Percentiles rank a stretch among this genome's conserved stretches.
phyloP scores from a whole-genome alignment of 2,113 vertebrate genomes.

The Syrrhaptes paradoxus region DNA sequence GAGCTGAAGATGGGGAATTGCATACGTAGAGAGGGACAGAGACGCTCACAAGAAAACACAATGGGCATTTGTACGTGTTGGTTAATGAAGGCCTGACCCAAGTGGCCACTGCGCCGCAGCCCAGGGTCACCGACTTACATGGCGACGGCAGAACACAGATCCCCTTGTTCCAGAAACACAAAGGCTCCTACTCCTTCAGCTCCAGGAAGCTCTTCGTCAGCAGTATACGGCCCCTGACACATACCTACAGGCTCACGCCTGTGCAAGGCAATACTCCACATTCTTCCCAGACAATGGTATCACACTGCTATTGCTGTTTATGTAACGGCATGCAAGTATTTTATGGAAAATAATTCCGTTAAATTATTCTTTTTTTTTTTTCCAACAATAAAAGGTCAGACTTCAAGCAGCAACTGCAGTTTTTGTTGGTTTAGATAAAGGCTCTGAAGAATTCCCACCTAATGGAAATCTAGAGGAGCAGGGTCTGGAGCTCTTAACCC shows the following conservation, averaged over 20 bases:
- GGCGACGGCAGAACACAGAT: neutral
- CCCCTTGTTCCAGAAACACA: neutral
- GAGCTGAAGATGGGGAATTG: neutral
- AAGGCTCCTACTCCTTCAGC: slow-evolving; percentile 32
- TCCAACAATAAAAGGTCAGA: neutral
- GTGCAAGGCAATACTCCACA: neutral
- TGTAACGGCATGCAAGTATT: neutral
- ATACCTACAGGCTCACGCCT: neutral
- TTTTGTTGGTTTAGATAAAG: neutral
- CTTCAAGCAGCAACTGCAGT: neutral
- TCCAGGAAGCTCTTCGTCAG: neutral
- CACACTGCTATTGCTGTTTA: neutral
- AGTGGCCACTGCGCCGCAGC: neutral
- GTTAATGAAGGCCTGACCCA: neutral
- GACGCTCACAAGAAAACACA: neutral
- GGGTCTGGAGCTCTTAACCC: neutral
- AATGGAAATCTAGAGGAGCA: neutral
- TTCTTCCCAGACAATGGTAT: neutral
- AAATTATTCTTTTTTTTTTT: neutral
- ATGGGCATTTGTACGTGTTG: neutral
- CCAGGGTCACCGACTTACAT: neutral
- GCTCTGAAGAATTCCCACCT: neutral
- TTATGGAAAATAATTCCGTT: neutral
- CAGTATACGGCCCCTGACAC: neutral
- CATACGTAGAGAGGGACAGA: fast-evolving